Base-by-base conservation (phyloP, 2,113 vertebrate genomes). In the Lophochroa leadbeateri region DNA sequence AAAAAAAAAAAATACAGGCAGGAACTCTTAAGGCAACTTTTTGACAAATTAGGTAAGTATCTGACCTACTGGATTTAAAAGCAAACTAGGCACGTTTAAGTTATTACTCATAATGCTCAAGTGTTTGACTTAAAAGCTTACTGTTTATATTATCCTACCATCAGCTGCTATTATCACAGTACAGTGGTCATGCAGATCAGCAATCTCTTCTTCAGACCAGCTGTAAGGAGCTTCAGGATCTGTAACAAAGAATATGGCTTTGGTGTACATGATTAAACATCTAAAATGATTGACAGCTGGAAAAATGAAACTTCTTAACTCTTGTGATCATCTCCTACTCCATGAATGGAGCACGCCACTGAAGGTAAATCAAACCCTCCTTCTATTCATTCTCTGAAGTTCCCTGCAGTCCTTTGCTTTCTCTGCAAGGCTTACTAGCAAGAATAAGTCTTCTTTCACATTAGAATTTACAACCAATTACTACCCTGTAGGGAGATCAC, bases 201-300 rank as follows among this genome's bases (percentile, higher is more conserved):
- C 97, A 39, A 99, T 95, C 83, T 99, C 99, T 41, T 98, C 98
- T 64, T 99, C 98, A 7, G 98, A 99, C 99, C 99, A 99, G 79
- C 98, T 98, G 41, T 99, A 99, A 64, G 98, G 97, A 83, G 90
- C 72, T 37, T 98, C 97, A 7, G 97, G 95, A 91, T 98, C 98
- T 99, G 63, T 8, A 98, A 97, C 92, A 87, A 85, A 69, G 49
- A 77, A 70, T 10, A 90, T 5, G 18, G 50, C 16, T 91, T 75
- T 74, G 55, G 13, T 88, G n/a, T 27, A 43, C 11, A 13, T 9
- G 55, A 63, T 63, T 77, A 68, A 87, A 53, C n/a, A 11, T 50
- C 57, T 77, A 37, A 37, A 60, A 35, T 37, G 46, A 29, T 6
- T 65, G 65, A 67, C 3, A 84, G 35, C 33, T 43, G 25, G 13